Base-by-base conservation (phyloP, 2,113 vertebrate genomes). In the Eolophus roseicapilla region DNA sequence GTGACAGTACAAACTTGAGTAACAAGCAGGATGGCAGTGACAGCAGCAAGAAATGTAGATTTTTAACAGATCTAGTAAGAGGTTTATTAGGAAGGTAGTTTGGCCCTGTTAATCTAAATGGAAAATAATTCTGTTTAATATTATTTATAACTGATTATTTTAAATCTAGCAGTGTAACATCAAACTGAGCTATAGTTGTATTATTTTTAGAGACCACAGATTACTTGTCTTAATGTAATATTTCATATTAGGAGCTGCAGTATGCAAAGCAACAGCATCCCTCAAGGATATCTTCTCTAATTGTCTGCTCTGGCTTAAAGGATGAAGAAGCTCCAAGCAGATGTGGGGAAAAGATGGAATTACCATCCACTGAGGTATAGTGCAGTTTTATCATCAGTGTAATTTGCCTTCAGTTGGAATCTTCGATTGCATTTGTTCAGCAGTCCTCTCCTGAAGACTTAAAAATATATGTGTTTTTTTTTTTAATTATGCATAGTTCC, bases 231-330 rank as follows among this genome's bases (percentile, higher is more conserved):
- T 73, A 47, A 82, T 80, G 24, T 44, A 69, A 13, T 59, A 55
- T 93, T 93, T 94, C 49, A 0, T 41, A 73, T 65, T 83, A 98
- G 98, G 98, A 98, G 70, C 86, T 98, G 59, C 97, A 97, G 85
- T 97, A 88, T 71, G 93, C 96, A 24, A 91, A 97, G 79, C 97
- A 82, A 90, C 91, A 97, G 14, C 68, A 63, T 68, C 55, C 62
- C 59, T 97, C 94, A 55, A 95, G 73, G 62, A 29, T 80, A 12
- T 31, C 73, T 13, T 37, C 80, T 10, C 62, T 87, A 28, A 39
- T 68, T 77, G 44, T 33, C 46, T 90, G 59, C 27, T 39, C 65
- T 52, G 33, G 17, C 52, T 73, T 60, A 65, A 23, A 83, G 53
- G 73, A 82, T 76, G 25, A 68, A 43, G 27, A 5, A 18, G n/a